Base-by-base conservation (phyloP, 2,888 invertebrate genomes). In the Loripinus fragilis region DNA sequence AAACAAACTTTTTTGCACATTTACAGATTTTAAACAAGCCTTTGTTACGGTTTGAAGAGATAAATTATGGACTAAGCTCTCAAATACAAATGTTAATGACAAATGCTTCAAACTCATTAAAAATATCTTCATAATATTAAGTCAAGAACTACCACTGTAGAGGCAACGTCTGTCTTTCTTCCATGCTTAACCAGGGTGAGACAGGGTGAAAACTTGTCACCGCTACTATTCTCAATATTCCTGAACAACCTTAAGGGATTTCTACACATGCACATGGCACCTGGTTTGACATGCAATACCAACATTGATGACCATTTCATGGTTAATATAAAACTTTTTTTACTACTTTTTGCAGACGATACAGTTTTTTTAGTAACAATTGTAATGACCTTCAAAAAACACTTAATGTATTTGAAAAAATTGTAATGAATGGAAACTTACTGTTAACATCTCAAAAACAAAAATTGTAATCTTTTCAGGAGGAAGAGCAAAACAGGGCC, bases 151-250 rank as follows among this genome's bases (percentile, higher is more conserved):
- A 12, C 23, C 15, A 35, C 8, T 28, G 25, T 38, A 60, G 65
- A 25, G 48, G 41, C 23, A 15, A 25, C 15, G 70, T 23, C 7
- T 8, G 8, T n/a, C n/a, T 70, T 60, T 33, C 70, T 75, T 38
- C 15, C 25, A 0, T 75, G 75, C 33, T 42, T 30, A 7, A 33
- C 50, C 23, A 64, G 64, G 0, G 70, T 75, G n/a, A 64, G 70
- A 35, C 70, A 60, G 25, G 25, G 75, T 1, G 75, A 75, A 70
- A 70, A 70, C 64, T 35, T 64, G 25, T 65, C 75, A 0, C 65
- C 70, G 0, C 38, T 68, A 12, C 1, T 65, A 15, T 48, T 65
- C 25, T 23, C 2, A 7, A 33, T 75, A 17, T 65, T 68, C 25
- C 25, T 67, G 12, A 68, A 74, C 20, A 52, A 67, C 41, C 30